A percentile compares a stretch with the other conserved stretches of the same genome.
Evolutionary conservation across 1,140 invertebrate species (phyloP).

Genomic region (Drosophila tsacasi): DNA sequence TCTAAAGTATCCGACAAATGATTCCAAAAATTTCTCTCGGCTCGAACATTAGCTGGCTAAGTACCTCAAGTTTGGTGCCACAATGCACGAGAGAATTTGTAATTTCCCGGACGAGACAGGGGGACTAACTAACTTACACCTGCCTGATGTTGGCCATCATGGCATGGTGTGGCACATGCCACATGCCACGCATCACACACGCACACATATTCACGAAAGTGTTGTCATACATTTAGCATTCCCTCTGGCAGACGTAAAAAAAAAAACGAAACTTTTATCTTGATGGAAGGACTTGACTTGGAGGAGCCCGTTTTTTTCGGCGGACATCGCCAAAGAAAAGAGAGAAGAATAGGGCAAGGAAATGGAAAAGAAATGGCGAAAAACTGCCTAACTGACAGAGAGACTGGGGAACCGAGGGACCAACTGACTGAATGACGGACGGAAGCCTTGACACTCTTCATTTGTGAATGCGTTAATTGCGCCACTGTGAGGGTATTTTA

Average conservation of each 20-base stretch:
- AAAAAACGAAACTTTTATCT: conserved; percentile 44
- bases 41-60: conserved; percentile 48
- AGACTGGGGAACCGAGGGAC: conserved; percentile 41
- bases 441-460: conserved; percentile 81
- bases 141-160: conserved; percentile 41
- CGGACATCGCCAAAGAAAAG: conserved; percentile 21
- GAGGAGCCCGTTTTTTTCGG: conserved; percentile 39
- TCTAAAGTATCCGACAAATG: conserved; percentile 49
- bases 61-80: conserved; percentile 45
- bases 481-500: conserved; percentile 33
- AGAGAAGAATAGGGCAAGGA: conserved; percentile 20
- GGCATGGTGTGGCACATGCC: conserved; percentile 26
- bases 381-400: conserved; percentile 49
- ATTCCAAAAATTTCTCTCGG: conserved; percentile 48
- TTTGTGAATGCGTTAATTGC: conserved; percentile 83
- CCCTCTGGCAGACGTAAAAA: conserved; percentile 52
- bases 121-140: conserved; percentile 50
- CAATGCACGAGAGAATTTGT: conserved; percentile 51
- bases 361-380: conserved; percentile 30
- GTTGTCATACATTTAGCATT: conserved; percentile 54
- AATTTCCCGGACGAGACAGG: conserved; percentile 16
- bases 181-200: conserved; percentile 5
- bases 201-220: conserved; percentile 32
- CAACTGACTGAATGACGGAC: conserved; percentile 50
- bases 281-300: conserved; percentile 58